Percentiles rank a stretch among this genome's conserved stretches.
These are phyloP conservation scores for Carabus problematicus DNA, from an alignment of 2,888 invertebrate species.

Conservation along the genomic window DNA sequence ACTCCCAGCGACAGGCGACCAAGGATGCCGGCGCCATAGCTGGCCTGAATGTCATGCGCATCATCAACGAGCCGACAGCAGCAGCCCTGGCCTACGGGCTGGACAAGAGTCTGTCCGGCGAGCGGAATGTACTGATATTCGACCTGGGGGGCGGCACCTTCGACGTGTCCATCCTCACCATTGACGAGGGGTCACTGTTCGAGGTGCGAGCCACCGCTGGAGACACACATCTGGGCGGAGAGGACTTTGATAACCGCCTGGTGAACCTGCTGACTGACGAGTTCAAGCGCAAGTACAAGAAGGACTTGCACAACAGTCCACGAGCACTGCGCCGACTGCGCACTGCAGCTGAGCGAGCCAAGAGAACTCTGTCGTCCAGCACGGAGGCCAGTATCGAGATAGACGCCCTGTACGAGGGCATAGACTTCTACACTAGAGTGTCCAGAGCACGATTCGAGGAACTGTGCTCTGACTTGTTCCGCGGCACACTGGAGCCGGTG, in stretches of 20 bases:
- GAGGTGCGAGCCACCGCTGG: conserved; percentile 65
- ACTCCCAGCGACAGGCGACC: conserved; percentile 71
- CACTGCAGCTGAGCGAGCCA: conserved; percentile 80
- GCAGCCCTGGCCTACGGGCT: conserved; percentile 67
- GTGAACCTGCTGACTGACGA: conserved; percentile 74
- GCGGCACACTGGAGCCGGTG: conserved; percentile 74
- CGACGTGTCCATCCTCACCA: conserved; percentile 72
- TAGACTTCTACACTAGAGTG: conserved; percentile 76
- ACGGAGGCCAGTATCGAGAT: conserved; percentile 79
- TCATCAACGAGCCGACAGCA: conserved; percentile 70
- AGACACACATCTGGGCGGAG: conserved; percentile 61
- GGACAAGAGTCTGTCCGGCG: conserved; percentile 57
- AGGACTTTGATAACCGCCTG: conserved; percentile 66
- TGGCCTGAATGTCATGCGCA: conserved; percentile 70
- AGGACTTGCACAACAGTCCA: conserved; percentile 71
- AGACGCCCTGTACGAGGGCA: conserved; percentile 76
- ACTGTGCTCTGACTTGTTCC: conserved; percentile 74
- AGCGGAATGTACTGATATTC: conserved; percentile 62
- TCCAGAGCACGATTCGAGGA: conserved; percentile 80
- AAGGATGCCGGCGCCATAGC: conserved; percentile 73
- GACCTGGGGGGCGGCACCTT: conserved; percentile 69
- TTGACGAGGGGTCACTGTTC: conserved; percentile 66
- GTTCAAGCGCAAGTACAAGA: conserved; percentile 74
- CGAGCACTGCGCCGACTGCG: conserved; percentile 73
- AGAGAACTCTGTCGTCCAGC: conserved; percentile 78